A percentile compares a stretch with the other conserved stretches of the same genome.
These are phyloP conservation scores for Cartodere bifasciata DNA, from an alignment of 2,888 invertebrate genomes.

Conservation along the genomic window DNA sequence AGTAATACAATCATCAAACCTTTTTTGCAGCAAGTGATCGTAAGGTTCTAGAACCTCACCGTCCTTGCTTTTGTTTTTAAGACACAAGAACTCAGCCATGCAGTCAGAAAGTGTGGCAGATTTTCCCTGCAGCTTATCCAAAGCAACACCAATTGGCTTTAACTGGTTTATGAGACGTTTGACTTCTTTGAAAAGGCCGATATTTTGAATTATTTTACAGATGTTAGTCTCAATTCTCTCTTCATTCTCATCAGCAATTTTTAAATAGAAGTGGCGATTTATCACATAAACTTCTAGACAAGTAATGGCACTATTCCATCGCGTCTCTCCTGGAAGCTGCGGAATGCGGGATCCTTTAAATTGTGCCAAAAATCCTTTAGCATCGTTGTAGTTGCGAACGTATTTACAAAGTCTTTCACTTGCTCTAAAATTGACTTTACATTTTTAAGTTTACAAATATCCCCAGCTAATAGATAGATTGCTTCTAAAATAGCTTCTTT, in stretches of 20 bases:
- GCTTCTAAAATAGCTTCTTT: constrained; percentile 9
- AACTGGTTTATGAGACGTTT: neutral
- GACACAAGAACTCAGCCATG: neutral
- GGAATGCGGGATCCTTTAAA: neutral
- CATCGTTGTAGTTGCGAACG: neutral
- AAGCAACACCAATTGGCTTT: neutral
- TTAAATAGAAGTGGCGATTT: neutral
- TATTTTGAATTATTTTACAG: neutral
- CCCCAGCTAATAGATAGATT: constrained; percentile 5
- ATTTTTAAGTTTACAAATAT: constrained; percentile 8
- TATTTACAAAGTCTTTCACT: too few species aligned
- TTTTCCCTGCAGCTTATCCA: neutral
- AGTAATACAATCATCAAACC: neutral
- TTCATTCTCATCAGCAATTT: neutral
- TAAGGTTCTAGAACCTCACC: neutral
- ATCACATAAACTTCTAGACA: neutral
- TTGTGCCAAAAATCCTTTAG: neutral
- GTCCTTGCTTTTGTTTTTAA: neutral
- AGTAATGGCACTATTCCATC: neutral
- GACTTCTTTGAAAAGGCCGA: neutral
- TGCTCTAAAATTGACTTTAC: constrained; percentile 6
- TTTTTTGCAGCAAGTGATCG: neutral
- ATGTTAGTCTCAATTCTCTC: neutral
- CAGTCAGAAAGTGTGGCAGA: neutral
- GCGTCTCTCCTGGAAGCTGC: neutral